Percentiles rank a stretch among this genome's conserved stretches.
These are phyloP conservation scores for Chalcosyrphus nemorum DNA, from an alignment of 2,888 invertebrate species.

Conservation along the genomic window DNA sequence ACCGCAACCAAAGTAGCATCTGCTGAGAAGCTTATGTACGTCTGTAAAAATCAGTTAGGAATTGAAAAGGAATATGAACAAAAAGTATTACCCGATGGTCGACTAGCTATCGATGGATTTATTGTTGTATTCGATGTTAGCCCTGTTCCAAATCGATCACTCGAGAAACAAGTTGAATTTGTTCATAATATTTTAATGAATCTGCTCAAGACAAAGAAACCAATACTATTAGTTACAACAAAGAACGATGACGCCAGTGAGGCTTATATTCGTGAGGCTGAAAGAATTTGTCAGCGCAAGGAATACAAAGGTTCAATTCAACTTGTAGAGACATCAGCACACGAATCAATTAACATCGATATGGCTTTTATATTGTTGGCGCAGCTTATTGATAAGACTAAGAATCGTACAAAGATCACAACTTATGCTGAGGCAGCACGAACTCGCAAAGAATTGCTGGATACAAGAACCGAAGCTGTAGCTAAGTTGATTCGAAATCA, in stretches of 20 bases:
- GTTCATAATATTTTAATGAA: constrained; percentile 92
- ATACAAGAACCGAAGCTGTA: constrained; percentile 95
- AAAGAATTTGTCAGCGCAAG: constrained; percentile 92
- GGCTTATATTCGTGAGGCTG: constrained; percentile 93
- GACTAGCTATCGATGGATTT: constrained; percentile 96
- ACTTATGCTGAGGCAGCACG: constrained; percentile 93
- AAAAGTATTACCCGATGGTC: constrained; percentile 95
- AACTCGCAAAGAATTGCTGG: constrained; percentile 92
- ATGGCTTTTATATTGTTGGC: constrained; percentile 94
- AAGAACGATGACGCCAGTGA: constrained; percentile 97
- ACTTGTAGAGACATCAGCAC: constrained; percentile 96
- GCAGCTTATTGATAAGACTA: constrained; percentile 95
- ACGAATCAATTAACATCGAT: constrained; percentile 98
- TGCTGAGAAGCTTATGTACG: constrained; percentile 99
- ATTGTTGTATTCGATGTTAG: constrained; percentile 98
- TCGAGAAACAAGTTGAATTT: constrained; percentile 95
- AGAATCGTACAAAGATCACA: constrained; percentile 86
- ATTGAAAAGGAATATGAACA: constrained; percentile 99
- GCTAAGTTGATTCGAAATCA: constrained; percentile 92
- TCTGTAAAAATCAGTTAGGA: constrained; percentile 98
- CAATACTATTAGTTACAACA: constrained; percentile 95
- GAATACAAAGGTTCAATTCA: constrained; percentile 95
- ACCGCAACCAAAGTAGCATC: constrained; percentile 95
- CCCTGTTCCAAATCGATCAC: constrained; percentile 93
- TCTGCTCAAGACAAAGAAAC: constrained; percentile 96